These are phyloP conservation scores for Ameiurus melas DNA, from an alignment of 2,113 vertebrate genomes.

Conservation along the genomic window DNA sequence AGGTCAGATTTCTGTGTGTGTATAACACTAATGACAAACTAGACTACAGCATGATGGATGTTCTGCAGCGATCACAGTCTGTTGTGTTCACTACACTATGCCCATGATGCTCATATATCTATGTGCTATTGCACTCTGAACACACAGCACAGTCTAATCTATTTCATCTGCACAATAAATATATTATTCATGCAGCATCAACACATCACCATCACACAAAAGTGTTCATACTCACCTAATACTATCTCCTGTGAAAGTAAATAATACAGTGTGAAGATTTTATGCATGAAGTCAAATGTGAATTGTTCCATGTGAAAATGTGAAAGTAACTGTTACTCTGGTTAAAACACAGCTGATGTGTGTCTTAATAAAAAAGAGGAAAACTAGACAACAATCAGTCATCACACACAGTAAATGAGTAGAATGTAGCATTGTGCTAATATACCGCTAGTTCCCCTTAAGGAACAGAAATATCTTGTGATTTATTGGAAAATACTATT, in stretches of 20 bases:
- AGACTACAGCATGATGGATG: too few species aligned
- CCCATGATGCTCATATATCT: constrained; percentile 19
- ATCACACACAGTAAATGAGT: not conserved
- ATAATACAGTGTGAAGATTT: too few species aligned
- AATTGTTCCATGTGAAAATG: not conserved
- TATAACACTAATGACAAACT: too few species aligned
- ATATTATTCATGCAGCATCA: constrained; percentile 3
- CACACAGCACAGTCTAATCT: not conserved
- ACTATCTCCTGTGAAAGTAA: not conserved
- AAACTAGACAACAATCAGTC: not conserved
- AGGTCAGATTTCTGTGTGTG: too few species aligned
- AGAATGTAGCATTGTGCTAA: not conserved
- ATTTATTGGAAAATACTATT: too few species aligned
- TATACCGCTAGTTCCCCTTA: too few species aligned
- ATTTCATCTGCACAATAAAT: not conserved
- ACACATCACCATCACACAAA: not conserved
- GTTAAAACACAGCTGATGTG: too few species aligned
- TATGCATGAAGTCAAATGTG: not conserved
- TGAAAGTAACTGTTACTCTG: not conserved
- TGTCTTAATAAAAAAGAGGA: not conserved
- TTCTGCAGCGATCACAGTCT: too few species aligned
- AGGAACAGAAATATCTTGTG: too few species aligned
- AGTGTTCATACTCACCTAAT: not conserved
- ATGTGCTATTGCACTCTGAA: constrained; percentile 1
- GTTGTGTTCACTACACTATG: too few species aligned